Conservation (phyloP, 2,888 invertebrate species). For the Protula sp. region DNA sequence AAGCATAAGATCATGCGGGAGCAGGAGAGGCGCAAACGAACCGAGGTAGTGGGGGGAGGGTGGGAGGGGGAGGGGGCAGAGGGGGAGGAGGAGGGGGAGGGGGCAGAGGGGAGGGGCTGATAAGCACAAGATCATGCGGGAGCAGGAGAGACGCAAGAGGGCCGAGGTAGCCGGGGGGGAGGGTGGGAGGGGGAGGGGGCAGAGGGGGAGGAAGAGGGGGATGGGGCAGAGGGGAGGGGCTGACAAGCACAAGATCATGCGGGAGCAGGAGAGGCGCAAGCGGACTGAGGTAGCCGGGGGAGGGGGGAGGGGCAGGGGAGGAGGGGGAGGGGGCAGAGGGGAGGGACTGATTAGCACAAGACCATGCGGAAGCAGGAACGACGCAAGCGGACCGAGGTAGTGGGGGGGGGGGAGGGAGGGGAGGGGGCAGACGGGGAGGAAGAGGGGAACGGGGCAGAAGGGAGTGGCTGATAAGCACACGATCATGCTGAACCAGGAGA, state of each 20-base stretch:
- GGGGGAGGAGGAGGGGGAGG: too few relatives aligned
- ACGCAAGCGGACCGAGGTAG: slow-evolving; percentile 2
- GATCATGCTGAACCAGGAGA: background rate
- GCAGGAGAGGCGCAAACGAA: background rate
- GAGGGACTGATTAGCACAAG: background rate
- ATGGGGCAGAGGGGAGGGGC: background rate
- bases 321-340: too few relatives aligned
- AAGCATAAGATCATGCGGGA: background rate
- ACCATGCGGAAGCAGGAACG: background rate
- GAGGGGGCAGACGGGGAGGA: too few relatives aligned
- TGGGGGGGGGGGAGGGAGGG: too few relatives aligned
- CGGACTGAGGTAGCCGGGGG: background rate
- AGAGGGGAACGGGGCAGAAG: too few relatives aligned
- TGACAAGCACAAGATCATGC: background rate
- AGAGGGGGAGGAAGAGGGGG: slow-evolving; percentile 3
- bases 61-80: too few relatives aligned
- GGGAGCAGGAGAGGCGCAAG: background rate
- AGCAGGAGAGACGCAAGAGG: background rate
- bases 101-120: too few relatives aligned
- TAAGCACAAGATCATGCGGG: background rate
- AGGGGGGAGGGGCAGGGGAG: background rate
- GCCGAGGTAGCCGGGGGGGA: background rate
- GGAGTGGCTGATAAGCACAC: background rate
- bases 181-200: too few relatives aligned
- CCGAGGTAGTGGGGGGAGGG: too few relatives aligned